Base-by-base conservation (phyloP, 30 jellyfish, hydroid and myxozoan species). In the Nemopilema nomurai region DNA sequence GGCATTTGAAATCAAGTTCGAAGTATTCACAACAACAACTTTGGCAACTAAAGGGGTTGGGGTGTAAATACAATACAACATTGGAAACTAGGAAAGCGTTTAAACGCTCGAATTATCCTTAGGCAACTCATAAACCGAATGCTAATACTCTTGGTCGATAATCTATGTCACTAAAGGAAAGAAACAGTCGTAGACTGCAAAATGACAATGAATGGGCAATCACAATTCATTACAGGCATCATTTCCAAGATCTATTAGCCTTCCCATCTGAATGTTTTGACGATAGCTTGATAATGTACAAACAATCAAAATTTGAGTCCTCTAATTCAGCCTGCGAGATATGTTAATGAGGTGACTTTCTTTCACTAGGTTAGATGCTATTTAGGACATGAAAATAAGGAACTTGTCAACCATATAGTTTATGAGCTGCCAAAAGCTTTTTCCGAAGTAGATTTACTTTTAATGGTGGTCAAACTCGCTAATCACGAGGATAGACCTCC, bases 401-500 rank as follows among this genome's bases (percentile, higher is more conserved):
- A 13, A 6, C 13, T 41, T 41, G 13, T 41, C 13, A 41, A 41
- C 13, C 57, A 3, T 41, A 3, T 41, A 13, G 29, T n/a, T 24
- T 3, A 63, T n/a, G 29, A 63, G 29, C 26, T 63, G 72, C 72
- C 7, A 24, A 63, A 3, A 63, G 26, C 18, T 1, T 63, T 63
- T 24, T 63, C 72, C 7, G 72, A 19, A 24, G 18, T 18, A n/a
- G 29, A 63, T 63, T 63, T 63, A 19, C n/a, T 8, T 19, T 63
- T 18, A 24, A 63, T 63, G 6, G 26, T 63, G 7, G 4, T 19
- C 17, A 18, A 24, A 19, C 29, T 63, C n/a, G 1, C 79, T 76
- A 94, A 84, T 94, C 99, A 29, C 66, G 88, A 0, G 99, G 99
- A 63, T 89, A 94, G 7, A 94, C 87, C 70, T 89, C 92, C 67